Base-by-base conservation (phyloP, 30 jellyfish, hydroid and myxozoan species). In the Aurelia sp. region DNA sequence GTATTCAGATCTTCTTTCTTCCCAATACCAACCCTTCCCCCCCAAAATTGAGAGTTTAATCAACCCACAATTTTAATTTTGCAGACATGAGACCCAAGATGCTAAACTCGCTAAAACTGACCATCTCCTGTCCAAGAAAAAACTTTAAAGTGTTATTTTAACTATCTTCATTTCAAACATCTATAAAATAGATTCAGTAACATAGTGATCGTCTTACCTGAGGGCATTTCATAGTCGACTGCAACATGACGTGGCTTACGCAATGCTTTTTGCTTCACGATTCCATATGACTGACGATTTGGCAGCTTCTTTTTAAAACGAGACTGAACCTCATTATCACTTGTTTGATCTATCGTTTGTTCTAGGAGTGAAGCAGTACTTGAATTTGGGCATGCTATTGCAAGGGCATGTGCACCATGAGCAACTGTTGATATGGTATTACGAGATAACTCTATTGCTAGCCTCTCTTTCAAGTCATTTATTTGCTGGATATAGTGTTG, bases 381-480 rank as follows among this genome's bases (percentile, higher is more conserved):
- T 17, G 89, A 75, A 4, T 70, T 78, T 16, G 79, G 62, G 76
- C 77, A 76, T 3, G 72, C 21, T 1, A 74, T 67, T 4, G 94
- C 63, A 59, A 80, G 63, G 16, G 93, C 35, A 63, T 81, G 97
- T 0, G 96, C 91, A 15, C 88, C 89, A 63, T 74, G 88, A 31
- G 87, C 88, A 12, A 92, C 97, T 19, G 94, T 58, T 44, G 97
- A 44, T 52, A 85, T 82, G 18, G 85, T 96, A 78, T 72, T 91
- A 18, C 97, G 92, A 67, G 97, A 91, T 71, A 91, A 62, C 70
- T 91, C 97, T 40, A 91, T 91, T 4, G 96, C 96, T 12, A 91
- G 95, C 74, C 97, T 74, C 92, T 91, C 97, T 84, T 91, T 91
- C 80, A 91, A 69, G 47, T 91, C 96, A 52, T 91, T 91, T 6